phyloP scores from a whole-genome alignment of 2,888 invertebrate genomes.

The Cryptocephalus primarius region DNA sequence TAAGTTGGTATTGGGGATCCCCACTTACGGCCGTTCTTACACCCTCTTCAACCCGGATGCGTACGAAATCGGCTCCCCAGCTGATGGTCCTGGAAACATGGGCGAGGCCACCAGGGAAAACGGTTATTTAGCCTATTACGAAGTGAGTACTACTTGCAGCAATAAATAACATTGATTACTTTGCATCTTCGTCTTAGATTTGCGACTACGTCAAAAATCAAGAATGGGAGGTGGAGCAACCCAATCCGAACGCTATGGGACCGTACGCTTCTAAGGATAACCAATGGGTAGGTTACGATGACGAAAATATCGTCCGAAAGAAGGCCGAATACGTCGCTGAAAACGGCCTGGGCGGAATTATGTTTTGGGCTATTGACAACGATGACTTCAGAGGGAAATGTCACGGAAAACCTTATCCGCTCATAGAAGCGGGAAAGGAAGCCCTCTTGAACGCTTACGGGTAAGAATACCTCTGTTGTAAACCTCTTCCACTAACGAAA shows the following conservation, averaged over 20 bases:
- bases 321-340: constrained; percentile 81
- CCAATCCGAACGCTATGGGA: constrained; percentile 73
- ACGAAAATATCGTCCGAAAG: constrained; percentile 67
- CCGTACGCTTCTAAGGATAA: constrained; percentile 80
- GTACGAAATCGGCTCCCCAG: constrained; percentile 74
- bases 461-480: constrained; percentile 39
- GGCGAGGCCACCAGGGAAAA: constrained; percentile 87
- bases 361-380: constrained; percentile 92
- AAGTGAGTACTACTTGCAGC: constrained; percentile 44
- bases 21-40: constrained; percentile 83
- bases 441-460: constrained; percentile 55
- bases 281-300: constrained; percentile 93
- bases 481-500: neutral
- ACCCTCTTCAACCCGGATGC: constrained; percentile 79
- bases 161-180: neutral
- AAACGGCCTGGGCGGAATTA: constrained; percentile 77
- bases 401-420: constrained; percentile 74
- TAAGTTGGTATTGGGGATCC: constrained; percentile 77
- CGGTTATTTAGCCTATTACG: constrained; percentile 87
- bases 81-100: constrained; percentile 83
- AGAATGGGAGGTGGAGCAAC: constrained; percentile 75
- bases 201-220: constrained; percentile 68
- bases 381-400: constrained; percentile 91
- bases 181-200: constrained; percentile 45
- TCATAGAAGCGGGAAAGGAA: constrained; percentile 86